These are phyloP conservation scores for Otolemur crassicaudatus DNA, from an alignment of 2,797 vertebrate species.

Conservation along the genomic window DNA sequence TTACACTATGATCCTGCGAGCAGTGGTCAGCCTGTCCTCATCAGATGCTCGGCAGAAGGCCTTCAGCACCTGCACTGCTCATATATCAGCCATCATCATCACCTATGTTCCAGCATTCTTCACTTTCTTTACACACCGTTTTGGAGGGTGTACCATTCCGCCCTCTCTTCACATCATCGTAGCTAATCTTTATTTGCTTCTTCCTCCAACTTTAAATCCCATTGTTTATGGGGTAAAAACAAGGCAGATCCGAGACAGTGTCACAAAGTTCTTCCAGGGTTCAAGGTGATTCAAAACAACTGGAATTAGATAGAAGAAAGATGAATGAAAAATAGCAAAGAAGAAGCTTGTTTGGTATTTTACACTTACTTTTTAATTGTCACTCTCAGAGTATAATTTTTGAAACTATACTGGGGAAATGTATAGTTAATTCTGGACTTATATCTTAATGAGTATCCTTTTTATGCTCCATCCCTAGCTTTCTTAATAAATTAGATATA, in stretches of 20 bases:
- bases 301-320: background rate
- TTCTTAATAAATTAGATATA: background rate
- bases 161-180: constrained; percentile 75
- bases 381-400: background rate
- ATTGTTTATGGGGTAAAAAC: constrained; percentile 81
- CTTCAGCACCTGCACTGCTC: constrained; percentile 71
- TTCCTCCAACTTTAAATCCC: constrained; percentile 78
- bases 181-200: constrained; percentile 78
- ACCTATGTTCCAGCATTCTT: constrained; percentile 78
- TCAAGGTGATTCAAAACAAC: background rate
- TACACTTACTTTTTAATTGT: background rate
- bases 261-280: constrained; percentile 54
- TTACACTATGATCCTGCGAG: constrained; percentile 67
- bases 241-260: constrained; percentile 73
- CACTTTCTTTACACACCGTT: constrained; percentile 73
- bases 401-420: background rate
- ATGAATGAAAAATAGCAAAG: background rate
- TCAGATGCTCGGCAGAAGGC: constrained; percentile 66
- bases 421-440: background rate
- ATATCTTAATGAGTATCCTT: background rate
- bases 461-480: background rate
- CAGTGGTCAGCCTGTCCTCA: constrained; percentile 67
- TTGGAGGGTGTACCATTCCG: constrained; percentile 59
- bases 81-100: constrained; percentile 70
- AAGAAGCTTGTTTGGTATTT: background rate